Evolutionary conservation across 1,140 invertebrate species (phyloP), one percentile per base, ranked within the genome.

Genomic region (Drosophila ogumai): DNA sequence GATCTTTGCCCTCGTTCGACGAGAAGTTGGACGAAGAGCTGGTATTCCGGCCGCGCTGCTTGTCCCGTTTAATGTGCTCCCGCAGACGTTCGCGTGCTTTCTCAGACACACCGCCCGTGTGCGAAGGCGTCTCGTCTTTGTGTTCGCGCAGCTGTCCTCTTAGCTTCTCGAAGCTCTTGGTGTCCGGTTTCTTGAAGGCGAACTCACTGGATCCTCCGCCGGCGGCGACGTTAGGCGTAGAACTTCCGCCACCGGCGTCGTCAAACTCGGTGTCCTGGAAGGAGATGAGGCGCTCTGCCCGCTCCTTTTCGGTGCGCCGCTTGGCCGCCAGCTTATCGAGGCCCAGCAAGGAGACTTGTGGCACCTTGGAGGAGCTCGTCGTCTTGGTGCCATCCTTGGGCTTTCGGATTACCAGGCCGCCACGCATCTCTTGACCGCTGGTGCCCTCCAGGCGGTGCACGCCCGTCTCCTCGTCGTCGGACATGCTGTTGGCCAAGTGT

Each of bases 121-220:
- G 95, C 1, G 98, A 97, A 0, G 98, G 98, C 8, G 98, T 99
- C 93, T 99, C 98, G 82, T 96, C 95, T 80, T 95, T 94, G 9
- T 95, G 93, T 63, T 95, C 93, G 59, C 98, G 94, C 87, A 98
- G 98, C 92, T 96, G 95, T 75, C 97, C 92, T 56, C 92, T 94
- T 25, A 94, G 92, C 52, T 93, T 94, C 3, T 80, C 93, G 36
- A 81, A 85, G 60, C 92, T 94, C n/a, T 72, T 93, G 15, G 66
- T 84, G 47, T 92, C 91, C 10, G 90, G 91, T 6, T 82, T 91
- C 49, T 82, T 91, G 52, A 87, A 91, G 13, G 85, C 77, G 57
- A 92, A 76, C 31, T 93, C 82, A 66, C 90, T 86, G 19, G 58
- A 59, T 64, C 91, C 64, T 1, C 12, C 59, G 9, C 22, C 25